A percentile compares a stretch with the other conserved stretches of the same genome.
These are phyloP conservation scores for Myiagra hebetior DNA, from an alignment of 2,113 vertebrate species.

Conservation along the genomic window DNA sequence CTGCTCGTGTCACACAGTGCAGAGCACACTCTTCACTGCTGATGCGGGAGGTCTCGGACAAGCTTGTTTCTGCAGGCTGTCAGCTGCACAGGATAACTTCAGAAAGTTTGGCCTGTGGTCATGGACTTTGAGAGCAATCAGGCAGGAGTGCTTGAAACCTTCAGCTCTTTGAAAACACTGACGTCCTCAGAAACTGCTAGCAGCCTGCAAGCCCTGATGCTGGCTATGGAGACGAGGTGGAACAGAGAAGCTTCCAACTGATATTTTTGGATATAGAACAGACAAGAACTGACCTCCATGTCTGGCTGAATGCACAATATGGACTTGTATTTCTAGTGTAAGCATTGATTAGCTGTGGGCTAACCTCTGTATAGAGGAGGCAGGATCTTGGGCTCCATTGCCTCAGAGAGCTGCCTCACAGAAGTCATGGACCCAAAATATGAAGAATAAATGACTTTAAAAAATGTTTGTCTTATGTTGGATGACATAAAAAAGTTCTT, in stretches of 20 bases:
- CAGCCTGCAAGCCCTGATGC: neutral
- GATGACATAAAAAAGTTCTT: neutral
- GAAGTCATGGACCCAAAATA: neutral
- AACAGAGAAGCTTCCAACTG: neutral
- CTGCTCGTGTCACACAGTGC: neutral
- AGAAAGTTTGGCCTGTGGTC: neutral
- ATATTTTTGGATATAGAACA: neutral
- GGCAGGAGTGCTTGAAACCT: neutral
- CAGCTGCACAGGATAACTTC: neutral
- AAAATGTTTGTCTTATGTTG: neutral
- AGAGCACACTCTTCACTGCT: neutral
- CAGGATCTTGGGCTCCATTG: neutral
- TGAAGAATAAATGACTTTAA: neutral
- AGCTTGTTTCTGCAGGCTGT: neutral
- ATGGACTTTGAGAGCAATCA: neutral
- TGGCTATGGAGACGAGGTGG: neutral
- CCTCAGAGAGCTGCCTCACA: neutral
- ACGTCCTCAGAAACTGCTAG: neutral
- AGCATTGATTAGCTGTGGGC: neutral
- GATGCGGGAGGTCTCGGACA: rapidly evolving
- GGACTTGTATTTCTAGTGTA: neutral
- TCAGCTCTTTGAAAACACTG: neutral
- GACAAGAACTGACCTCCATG: neutral
- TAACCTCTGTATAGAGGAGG: neutral
- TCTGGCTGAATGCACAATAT: neutral